Base-by-base conservation (phyloP, 2,888 invertebrate species). In the Ceramica pisi region DNA sequence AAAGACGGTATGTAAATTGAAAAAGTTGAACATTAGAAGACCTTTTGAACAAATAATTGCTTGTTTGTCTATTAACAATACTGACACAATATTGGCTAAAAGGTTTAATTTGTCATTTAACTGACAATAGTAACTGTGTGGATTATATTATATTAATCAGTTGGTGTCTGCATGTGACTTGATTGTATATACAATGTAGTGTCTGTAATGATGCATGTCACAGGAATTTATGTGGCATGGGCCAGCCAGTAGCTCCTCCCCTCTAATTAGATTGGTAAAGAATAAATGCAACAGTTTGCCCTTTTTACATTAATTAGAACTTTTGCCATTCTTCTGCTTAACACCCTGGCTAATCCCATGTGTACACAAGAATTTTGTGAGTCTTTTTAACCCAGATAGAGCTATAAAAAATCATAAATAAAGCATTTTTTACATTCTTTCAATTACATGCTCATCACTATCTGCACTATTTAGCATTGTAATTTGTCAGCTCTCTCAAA, bases 1-100 rank as follows among this genome's bases (percentile, higher is more conserved):
- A 88, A 87, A 72, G 90, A 91, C 90, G 94, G 95, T 95, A 95
- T 80, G 80, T 80, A 67, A 16, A 26, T 31, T 60, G 19, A 59
- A 23, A 53, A 9, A 57, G 6, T 26, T 68, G 19, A 44, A 21
- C 38, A 21, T 57, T 14, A 57, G 53, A 26, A 3, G 16, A 19
- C 31, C 0, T 6, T n/a, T 16, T 44, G 14, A 23, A 23, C 10
- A 59, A 31, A 35, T 35, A 56, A 59, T 62, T 14, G n/a, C 23
- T 48, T 48, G 12, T 51, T 50, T 38, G 9, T 61, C 10, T 44
- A 62, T 35, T 76, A 75, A 80, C 31, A 74, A 23, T 62, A 74
- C 46, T 64, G 41, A 55, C 23, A 31, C 31, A 51, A 41, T 8
- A 23, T 35, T 75, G 14, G n/a, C 46, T 19, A 46, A 3, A 46